Evolutionary conservation across 2,888 invertebrate genomes (phyloP), one percentile per base, ranked within the genome.

Genomic region (Dysmachus trigonus): DNA sequence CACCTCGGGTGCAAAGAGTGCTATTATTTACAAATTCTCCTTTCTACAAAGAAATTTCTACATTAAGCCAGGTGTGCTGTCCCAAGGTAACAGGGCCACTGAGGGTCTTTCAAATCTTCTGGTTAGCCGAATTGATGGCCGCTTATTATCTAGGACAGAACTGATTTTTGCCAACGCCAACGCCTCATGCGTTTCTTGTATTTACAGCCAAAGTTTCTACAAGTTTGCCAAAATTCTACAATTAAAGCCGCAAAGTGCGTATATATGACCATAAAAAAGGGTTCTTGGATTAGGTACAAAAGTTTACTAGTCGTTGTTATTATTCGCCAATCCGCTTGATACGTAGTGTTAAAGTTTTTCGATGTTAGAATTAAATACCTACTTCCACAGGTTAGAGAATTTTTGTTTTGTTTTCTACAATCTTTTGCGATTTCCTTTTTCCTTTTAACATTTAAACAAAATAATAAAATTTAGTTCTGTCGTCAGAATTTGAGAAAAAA

Each of bases 41-140:
- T 31, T 71, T 83, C 83, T 83, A 83, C 83, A 83, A 83, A 83
- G 83, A 41, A 83, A 83, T 35, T 47, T 83, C 83, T 83, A 83
- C 83, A 83, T 38, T 83, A 83, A 83, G 83, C 83, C 38, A 13
- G 27, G 30, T 41, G 22, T 72, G 72, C 53, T 83, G 72, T 31
- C 41, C 72, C 71, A 51, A 83, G 72, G 41, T 83, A 83, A 72
- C 72, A 83, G 72, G 27, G 81, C 71, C 83, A 72, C 31, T 33
- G 27, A 41, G n/a, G n/a, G 33, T 76, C 27, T 76, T 30, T 79
- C 30, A 2, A 47, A 47, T 51, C 22, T 47, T n/a, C 33, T 30
- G 47, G 47, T 79, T 76, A n/a, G 51, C 79, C 79, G 47, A 79
- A 47, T 41, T 79, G 73, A 51, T 31, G 79, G 38, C 51, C 33